Evolutionary conservation across 2,113 vertebrate species (phyloP).

Genomic region (Paedocypris sp.): DNA sequence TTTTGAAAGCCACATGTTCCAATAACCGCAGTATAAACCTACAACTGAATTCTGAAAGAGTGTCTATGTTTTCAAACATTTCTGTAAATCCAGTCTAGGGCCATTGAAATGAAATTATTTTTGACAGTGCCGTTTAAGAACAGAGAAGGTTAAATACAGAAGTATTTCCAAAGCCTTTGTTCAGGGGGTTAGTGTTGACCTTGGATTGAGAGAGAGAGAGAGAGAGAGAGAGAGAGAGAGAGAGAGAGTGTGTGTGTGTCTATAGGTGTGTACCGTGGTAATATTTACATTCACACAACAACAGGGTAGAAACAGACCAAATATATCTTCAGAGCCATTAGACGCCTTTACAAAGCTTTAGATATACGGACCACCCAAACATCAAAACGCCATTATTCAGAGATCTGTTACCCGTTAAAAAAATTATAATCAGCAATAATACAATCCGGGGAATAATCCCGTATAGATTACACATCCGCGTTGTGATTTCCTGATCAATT

Average conservation of each 20-base stretch:
- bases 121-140: not conserved
- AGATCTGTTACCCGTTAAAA: no score
- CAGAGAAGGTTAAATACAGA: not conserved
- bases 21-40: conserved; percentile 20
- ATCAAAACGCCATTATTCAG: not conserved
- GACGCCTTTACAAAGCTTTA: not conserved
- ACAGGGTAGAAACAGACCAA: not conserved
- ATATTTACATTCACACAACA: not conserved
- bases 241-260: not conserved
- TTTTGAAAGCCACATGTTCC: conserved; percentile 16
- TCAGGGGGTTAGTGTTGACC: no score
- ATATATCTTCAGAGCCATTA: not conserved
- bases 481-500: no score
- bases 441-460: no score
- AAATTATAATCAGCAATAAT: no score
- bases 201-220: no score
- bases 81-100: not conserved
- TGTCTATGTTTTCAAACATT: conserved; percentile 15
- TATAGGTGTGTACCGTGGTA: not conserved
- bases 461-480: no score
- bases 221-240: no score
- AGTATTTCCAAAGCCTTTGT: no score
- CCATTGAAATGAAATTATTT: no score
- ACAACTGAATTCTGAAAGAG: not conserved
- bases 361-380: not conserved